Evolutionary conservation across 1,140 invertebrate species (phyloP), one percentile per base, ranked within the genome.

Genomic region (Sycophila sp.): DNA sequence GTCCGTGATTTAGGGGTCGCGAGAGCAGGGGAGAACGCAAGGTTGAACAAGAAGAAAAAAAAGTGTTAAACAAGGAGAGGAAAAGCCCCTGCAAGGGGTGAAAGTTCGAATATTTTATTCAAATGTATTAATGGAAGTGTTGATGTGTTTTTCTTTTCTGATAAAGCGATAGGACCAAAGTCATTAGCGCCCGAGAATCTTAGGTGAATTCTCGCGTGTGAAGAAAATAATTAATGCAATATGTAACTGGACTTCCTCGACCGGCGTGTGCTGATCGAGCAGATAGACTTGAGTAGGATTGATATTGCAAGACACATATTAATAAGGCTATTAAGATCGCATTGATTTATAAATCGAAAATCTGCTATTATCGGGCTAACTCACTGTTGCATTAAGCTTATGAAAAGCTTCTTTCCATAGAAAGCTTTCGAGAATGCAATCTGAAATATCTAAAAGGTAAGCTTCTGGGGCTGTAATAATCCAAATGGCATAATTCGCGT

Each of bases 61-160:
- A 59, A 24, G 22, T 11, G 47, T 5, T 28, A 30, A 28, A 13
- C 22, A 30, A 28, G 19, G 49, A 11, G 24, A 26, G 53, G 53
- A 55, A 55, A 55, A 34, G 34, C n/a, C 26, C 7, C 15, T 19
- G n/a, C 5, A n/a, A 8, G 40, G 53, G 34, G 30, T 58, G 55
- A 58, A 58, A 40, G 55, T n/a, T 24, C n/a, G 58, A 60, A 60
- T 60, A 60, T 60, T 42, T 60, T 60, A 60, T 60, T 45, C 58
- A 60, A 60, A 60, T 60, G 30, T 60, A 60, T 60, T 60, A 45
- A 45, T 45, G 26, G 36, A 45, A 42, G 40, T 45, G 58, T 45
- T 28, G 56, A 4, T 11, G 56, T 19, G 4, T 15, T n/a, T 26
- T 19, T 24, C 24, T 30, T n/a, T 15, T 22, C 5, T n/a, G 49